Base-by-base conservation (phyloP, 2,888 invertebrate species). In the Noctua pronuba region DNA sequence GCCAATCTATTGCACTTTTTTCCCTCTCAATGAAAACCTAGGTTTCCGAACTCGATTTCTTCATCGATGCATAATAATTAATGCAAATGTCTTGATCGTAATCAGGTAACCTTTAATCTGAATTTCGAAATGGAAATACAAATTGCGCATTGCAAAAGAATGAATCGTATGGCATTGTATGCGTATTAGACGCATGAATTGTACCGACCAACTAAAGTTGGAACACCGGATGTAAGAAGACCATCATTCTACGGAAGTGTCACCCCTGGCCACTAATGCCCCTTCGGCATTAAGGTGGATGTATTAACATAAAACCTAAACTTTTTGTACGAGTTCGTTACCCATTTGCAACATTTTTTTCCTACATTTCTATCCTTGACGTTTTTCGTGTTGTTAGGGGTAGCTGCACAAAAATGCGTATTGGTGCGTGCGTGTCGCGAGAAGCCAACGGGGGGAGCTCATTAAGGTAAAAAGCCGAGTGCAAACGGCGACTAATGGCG, bases 381-480 rank as follows among this genome's bases (percentile, higher is more conserved):
- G 81, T 84, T 90, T 88, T 88, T 87, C 84, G 84, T 90, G 88
- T 87, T 85, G 84, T 81, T 87, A 87, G 88, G 89, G 89, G 90
- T 92, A 87, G 91, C 91, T 96, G 95, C 96, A 95, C 95, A 95
- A 95, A 95, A 94, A 95, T 96, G 94, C 94, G 94, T 94, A 94
- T 93, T 93, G 91, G 92, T 95, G 91, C 95, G 94, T 93, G 94
- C 93, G 93, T 92, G 92, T 88, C 90, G 90, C 91, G 90, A 91
- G 91, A 91, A 90, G 92, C 91, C 89, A 90, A 92, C 92, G 91
- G 93, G 95, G 95, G 94, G 94, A 94, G 93, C 96, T 96, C 96
- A 96, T 96, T 96, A 96, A 96, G 95, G 95, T 96, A 96, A 96
- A 96, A 96, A 96, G 96, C 95, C 95, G 95, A 96, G 94, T 96